These are phyloP conservation scores for Caerostris darwini DNA, from an alignment of 1,140 invertebrate species.

Conservation along the genomic window DNA sequence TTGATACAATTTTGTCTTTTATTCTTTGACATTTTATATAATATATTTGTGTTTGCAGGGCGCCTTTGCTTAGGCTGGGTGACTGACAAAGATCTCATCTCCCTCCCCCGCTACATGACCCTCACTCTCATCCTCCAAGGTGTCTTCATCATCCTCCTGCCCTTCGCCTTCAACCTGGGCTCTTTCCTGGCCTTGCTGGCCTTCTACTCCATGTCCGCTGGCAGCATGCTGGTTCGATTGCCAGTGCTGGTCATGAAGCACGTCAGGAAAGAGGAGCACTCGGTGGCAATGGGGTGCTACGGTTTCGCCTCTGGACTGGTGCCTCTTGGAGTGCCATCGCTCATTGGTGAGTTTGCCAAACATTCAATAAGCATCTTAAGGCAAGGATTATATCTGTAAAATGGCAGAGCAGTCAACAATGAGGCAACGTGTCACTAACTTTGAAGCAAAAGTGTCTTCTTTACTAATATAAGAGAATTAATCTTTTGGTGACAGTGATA, in stretches of 20 bases:
- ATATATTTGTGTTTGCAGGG: constrained; percentile 15
- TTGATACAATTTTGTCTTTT: too few species aligned
- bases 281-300: constrained; percentile 75
- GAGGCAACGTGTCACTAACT: too few species aligned
- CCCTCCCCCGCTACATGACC: constrained; percentile 64
- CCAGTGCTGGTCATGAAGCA: constrained; percentile 78
- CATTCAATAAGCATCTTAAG: too few species aligned
- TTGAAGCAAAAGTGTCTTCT: too few species aligned
- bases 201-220: constrained; percentile 67
- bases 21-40: not conserved
- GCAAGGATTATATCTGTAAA: too few species aligned
- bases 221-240: constrained; percentile 74
- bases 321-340: constrained; percentile 68
- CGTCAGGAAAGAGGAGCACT: constrained; percentile 72
- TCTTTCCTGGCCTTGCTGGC: constrained; percentile 40
- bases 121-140: constrained; percentile 54
- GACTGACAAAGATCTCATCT: constrained; percentile 60
- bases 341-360: constrained; percentile 76
- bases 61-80: constrained; percentile 75
- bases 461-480: too few species aligned
- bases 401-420: too few species aligned
- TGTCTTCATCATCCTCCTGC: constrained; percentile 25
- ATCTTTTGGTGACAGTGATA: too few species aligned
- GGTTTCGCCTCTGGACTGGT: constrained; percentile 76
- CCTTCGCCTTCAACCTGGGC: not conserved